These are phyloP conservation scores for Chrysemys picta DNA, from an alignment of 2,113 vertebrate genomes.

Conservation along the genomic window DNA sequence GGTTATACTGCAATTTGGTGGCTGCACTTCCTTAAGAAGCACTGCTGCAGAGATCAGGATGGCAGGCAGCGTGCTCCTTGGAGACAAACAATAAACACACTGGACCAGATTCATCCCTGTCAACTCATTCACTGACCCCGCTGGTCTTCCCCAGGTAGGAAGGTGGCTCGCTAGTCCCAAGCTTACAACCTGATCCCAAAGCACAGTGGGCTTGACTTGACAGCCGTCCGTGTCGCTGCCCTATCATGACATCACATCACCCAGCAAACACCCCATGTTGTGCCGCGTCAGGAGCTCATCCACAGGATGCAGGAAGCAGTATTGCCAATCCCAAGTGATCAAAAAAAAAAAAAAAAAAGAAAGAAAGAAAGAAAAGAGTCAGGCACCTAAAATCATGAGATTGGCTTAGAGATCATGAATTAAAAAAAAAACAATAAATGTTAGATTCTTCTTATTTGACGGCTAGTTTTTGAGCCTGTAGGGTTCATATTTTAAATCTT, in stretches of 20 bases:
- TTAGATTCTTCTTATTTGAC: neutral
- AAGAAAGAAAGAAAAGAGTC: neutral
- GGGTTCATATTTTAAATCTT: neutral
- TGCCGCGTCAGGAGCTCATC: neutral
- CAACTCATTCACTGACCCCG: neutral
- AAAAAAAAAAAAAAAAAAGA: neutral
- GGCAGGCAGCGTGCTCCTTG: neutral
- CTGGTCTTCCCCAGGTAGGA: neutral
- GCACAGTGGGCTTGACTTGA: neutral
- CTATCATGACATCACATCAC: neutral
- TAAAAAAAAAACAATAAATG: neutral
- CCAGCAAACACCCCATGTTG: neutral
- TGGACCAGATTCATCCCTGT: slow-evolving; percentile 6
- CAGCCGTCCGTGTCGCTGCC: neutral
- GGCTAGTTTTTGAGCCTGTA: neutral
- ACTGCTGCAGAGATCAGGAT: neutral
- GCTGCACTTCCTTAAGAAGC: slow-evolving; percentile 4
- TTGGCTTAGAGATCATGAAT: neutral
- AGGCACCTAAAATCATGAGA: neutral
- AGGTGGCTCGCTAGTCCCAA: neutral
- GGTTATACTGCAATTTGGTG: neutral
- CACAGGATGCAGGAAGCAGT: neutral
- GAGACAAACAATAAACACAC: neutral
- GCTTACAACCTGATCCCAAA: neutral
- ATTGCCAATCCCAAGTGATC: neutral